Base-by-base conservation (phyloP, 2,113 vertebrate genomes). In the Cyprinus carpio region DNA sequence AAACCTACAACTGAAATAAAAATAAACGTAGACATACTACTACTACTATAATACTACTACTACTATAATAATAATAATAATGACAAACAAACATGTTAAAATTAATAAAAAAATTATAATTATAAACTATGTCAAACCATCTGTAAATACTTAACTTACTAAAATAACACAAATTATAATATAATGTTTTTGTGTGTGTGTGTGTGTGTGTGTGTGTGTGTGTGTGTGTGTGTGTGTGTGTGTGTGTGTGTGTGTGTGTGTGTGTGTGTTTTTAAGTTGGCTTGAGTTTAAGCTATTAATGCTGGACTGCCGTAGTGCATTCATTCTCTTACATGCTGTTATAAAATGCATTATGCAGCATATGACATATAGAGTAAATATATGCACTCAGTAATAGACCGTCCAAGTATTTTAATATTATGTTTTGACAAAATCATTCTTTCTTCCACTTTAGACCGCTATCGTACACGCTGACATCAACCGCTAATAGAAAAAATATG, bases 401-500 rank as follows among this genome's bases (percentile, higher is more conserved):
- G 1, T 51, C 27, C 40, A 76, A 15, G 51, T 40, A 18, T 8
- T 77, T 87, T 86, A 10, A 58, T 69, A 60, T 34, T 10, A 64
- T 64, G 23, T 40, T 75, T 74, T 74, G 64, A 84, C 29, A 62
- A 74, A 64, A 56, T 79, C 23, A 15, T 62, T 46, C 65, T 10
- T 67, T 6, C n/a, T 49, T 64, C 43, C 34, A 62, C 43, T 67
- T 56, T 15, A 74, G 67, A 46, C 40, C 0, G 20, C 56, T 75
- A 75, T 72, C 6, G 77, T 75, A 81, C n/a, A 58, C 34, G 27
- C 77, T 75, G 51, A 85, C 40, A 79, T 46, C 18, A 62, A 23
- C 16, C 54, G 51, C 84, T 62, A 81, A 79, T 62, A 81, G 69
- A 60, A 81, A 72, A 72, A 85, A 80, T 64, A n/a, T 65, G 72